Evolutionary conservation across 1,140 invertebrate species (phyloP).

Genomic region (Eupeodes corollae): DNA sequence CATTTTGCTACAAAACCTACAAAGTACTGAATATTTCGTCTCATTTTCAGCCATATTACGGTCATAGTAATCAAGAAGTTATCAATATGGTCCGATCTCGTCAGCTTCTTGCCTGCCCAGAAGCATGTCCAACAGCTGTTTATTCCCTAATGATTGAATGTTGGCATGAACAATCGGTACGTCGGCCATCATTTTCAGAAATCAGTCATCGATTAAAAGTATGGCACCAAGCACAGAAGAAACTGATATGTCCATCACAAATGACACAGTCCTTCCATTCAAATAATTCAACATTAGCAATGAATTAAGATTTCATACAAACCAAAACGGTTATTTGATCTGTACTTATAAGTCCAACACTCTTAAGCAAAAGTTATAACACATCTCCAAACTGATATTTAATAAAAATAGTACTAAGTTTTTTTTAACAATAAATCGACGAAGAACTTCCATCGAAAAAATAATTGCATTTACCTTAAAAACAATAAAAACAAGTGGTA

Average conservation of each 20-base stretch:
- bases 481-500: no score
- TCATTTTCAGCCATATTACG: slow-evolving; percentile 70
- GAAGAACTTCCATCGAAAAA: neutral
- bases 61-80: slow-evolving; percentile 93
- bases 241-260: slow-evolving; percentile 33
- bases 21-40: slow-evolving; percentile 1
- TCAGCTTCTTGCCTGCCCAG: slow-evolving; percentile 85
- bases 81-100: slow-evolving; percentile 91
- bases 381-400: neutral
- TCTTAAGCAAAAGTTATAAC: neutral
- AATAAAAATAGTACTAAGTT: neutral
- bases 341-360: neutral
- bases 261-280: slow-evolving; percentile 3
- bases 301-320: neutral
- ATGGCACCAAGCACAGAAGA: slow-evolving; percentile 46
- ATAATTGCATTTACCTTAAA: no score
- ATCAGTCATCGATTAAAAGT: slow-evolving; percentile 62
- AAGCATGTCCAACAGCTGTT: slow-evolving; percentile 80
- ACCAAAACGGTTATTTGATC: neutral
- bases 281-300: neutral
- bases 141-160: slow-evolving; percentile 94
- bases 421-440: neutral
- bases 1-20: neutral
- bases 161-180: slow-evolving; percentile 85
- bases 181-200: slow-evolving; percentile 81